Evolutionary conservation across 2,888 invertebrate species (phyloP).

Genomic region (Andrena haemorrhoa): DNA sequence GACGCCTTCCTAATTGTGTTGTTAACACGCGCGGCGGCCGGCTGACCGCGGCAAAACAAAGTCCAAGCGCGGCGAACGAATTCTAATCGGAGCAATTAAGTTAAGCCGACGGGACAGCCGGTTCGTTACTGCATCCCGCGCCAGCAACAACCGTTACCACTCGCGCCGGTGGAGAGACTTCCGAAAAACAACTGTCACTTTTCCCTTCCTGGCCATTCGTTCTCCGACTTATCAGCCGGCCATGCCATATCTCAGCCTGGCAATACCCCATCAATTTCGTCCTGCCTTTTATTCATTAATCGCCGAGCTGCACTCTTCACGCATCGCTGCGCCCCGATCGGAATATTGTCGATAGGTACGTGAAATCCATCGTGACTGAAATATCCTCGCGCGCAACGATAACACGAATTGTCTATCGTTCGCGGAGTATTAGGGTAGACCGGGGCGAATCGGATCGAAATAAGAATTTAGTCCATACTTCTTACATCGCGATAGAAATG

Average conservation of each 20-base stretch:
- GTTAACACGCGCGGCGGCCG: slow-evolving; percentile 40
- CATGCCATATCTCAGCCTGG: slow-evolving; percentile 8
- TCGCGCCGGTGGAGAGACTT: slow-evolving; percentile 1
- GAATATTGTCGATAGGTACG: not conserved
- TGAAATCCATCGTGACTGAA: not conserved
- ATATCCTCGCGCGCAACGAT: not conserved
- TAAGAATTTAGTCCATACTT: too few species aligned
- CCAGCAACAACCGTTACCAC: slow-evolving; percentile 26
- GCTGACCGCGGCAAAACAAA: slow-evolving; percentile 23
- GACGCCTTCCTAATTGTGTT: slow-evolving; percentile 44
- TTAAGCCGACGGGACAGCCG: slow-evolving; percentile 64
- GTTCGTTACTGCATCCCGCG: slow-evolving; percentile 35
- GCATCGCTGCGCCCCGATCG: not conserved
- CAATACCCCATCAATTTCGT: slow-evolving; percentile 12
- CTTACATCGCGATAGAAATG: too few species aligned
- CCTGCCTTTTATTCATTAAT: not conserved
- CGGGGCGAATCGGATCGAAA: too few species aligned
- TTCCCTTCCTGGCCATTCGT: slow-evolving; percentile 29
- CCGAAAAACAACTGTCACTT: slow-evolving; percentile 30
- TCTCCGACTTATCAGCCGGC: slow-evolving; percentile 10
- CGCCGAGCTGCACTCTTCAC: not conserved
- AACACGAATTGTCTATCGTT: not conserved
- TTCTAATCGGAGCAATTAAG: slow-evolving; percentile 73
- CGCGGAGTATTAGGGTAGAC: not conserved
- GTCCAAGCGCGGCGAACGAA: slow-evolving; percentile 59